Evolutionary conservation across 2,797 vertebrate species (phyloP).

Genomic region (Clarias laeviceps): DNA sequence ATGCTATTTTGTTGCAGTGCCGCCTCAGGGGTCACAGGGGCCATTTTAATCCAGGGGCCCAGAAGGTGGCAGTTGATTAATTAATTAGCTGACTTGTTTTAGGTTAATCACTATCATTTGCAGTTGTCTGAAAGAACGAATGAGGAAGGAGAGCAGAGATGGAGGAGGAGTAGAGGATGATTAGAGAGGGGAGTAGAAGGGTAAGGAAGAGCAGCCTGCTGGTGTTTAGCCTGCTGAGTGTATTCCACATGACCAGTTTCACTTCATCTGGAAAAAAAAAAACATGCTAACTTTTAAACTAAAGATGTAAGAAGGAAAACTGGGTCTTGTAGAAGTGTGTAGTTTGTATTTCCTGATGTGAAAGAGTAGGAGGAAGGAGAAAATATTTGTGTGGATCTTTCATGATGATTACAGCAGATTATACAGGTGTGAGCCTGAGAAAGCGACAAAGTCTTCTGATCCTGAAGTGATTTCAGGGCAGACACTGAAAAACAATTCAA

Average conservation of each 20-base stretch:
- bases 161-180: slow-evolving; percentile 10
- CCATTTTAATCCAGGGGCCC: slow-evolving; percentile 54
- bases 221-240: slow-evolving; percentile 28
- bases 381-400: neutral
- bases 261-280: slow-evolving; percentile 31
- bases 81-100: slow-evolving; percentile 53
- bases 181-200: slow-evolving; percentile 18
- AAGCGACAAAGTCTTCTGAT: neutral
- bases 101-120: slow-evolving; percentile 50
- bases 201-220: slow-evolving; percentile 13
- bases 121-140: slow-evolving; percentile 36
- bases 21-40: slow-evolving; percentile 46
- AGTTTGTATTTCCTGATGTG: neutral
- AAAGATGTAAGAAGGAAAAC: neutral
- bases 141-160: slow-evolving; percentile 4
- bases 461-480: neutral
- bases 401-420: neutral
- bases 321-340: neutral
- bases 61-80: slow-evolving; percentile 55
- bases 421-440: neutral
- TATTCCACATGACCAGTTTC: slow-evolving; percentile 37
- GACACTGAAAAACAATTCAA: neutral
- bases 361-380: neutral
- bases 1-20: slow-evolving; percentile 42
- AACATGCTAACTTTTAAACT: neutral